Evolutionary conservation across 2,888 invertebrate genomes (phyloP), one percentile per base, ranked within the genome.

Genomic region (Drosophila neutralis): DNA sequence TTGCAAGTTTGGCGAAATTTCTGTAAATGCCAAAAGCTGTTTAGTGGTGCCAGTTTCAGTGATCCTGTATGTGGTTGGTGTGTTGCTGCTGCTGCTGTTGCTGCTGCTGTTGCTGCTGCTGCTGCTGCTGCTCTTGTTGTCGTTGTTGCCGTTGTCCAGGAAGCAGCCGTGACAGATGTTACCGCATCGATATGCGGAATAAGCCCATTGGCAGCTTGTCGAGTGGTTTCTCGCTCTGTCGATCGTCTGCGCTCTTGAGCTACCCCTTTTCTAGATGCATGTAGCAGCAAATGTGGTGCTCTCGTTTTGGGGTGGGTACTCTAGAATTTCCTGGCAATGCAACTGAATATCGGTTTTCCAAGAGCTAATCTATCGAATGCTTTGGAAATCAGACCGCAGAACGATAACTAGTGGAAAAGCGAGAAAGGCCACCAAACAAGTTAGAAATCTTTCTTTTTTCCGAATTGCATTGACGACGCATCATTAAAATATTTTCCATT

Each of bases 401-500:
- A 82, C 56, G 61, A 85, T 65, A 60, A 45, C 52, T 15, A 64
- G 54, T 18, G 62, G 52, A 69, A 35, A 62, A 56, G 57, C 69
- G 56, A 65, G 80, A 78, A 68, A 78, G 89, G 83, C 87, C 90
- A 76, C 69, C 77, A 72, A 87, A 87, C 87, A 73, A 89, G 87
- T 87, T 87, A 77, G 90, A 84, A 90, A 90, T 87, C 79, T 81
- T 69, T 80, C 69, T 54, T 68, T 69, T 71, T 69, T 73, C 70
- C 73, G 90, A 84, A 89, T 76, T 87, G 87, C 85, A 87, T 83
- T 82, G 76, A 57, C 56, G 83, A 83, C 86, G 83, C 87, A 86
- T 86, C 86, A 86, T 86, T 86, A 86, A 86, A 86, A 90, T 86
- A 90, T 86, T 86, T 87, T 82, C 88, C 89, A 89, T 69, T 86